A percentile compares a stretch with the other conserved stretches of the same genome.
Evolutionary conservation across 1,140 invertebrate genomes (phyloP).

Genomic region (Ganaspis sp.): DNA sequence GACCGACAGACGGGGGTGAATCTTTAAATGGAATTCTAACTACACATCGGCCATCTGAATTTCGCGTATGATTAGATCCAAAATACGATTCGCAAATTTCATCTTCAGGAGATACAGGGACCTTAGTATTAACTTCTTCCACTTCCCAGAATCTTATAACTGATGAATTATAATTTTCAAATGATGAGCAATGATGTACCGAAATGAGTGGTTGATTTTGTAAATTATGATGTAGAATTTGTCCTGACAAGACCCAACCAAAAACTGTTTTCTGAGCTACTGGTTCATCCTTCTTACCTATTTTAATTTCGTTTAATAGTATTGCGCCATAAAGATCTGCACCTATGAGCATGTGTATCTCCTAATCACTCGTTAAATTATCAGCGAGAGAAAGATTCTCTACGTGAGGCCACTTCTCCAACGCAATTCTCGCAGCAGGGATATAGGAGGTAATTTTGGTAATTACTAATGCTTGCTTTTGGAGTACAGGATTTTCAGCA

Average conservation of each 20-base stretch:
- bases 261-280: too few relatives aligned
- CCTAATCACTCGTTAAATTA: neutral
- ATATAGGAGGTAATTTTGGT: neutral
- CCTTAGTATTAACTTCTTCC: too few relatives aligned
- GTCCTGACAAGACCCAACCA: too few relatives aligned
- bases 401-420: neutral
- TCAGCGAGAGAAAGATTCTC: neutral
- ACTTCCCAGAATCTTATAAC: neutral
- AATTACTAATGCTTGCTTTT: neutral
- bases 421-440: neutral
- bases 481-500: neutral
- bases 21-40: neutral
- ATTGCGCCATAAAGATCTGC: neutral
- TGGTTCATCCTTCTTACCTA: too few relatives aligned
- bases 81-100: neutral
- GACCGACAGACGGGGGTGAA: neutral
- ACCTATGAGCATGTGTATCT: neutral
- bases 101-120: neutral
- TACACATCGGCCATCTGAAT: too few relatives aligned
- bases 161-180: neutral
- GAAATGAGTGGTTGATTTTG: too few relatives aligned
- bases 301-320: too few relatives aligned
- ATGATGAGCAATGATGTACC: too few relatives aligned
- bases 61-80: neutral
- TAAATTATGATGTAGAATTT: too few relatives aligned